Base-by-base conservation (phyloP, 2,797 vertebrate genomes). In the Urosaurus nigricauda region DNA sequence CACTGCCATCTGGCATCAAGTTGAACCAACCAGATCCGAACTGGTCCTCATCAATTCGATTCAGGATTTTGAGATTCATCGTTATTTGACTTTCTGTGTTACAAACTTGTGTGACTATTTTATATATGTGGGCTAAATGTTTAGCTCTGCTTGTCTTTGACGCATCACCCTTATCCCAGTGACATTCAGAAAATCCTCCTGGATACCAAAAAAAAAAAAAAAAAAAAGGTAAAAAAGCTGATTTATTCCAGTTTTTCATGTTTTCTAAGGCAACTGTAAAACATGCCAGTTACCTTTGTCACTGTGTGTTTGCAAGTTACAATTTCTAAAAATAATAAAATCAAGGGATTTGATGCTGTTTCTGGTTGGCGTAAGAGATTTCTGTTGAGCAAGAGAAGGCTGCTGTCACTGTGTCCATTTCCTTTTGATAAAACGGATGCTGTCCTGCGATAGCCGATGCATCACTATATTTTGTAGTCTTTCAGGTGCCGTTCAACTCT, bases 111-210 rank as follows among this genome's bases (percentile, higher is more conserved):
- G 21, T 60, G 58, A 17, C 37, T 26, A 2, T 43, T 43, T 47
- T 40, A 92, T 87, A 29, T 75, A 90, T 92, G 93, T 88, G 89
- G 93, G 91, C 87, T 92, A 24, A 60, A 90, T 92, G 92, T 87
- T 93, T 89, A 84, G 91, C 93, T 91, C 40, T 94, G 91, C 92
- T 91, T 92, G 77, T n/a, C 24, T 94, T 91, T 94, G 95, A 91
- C 93, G 91, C 93, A 93, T 37, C 68, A 26, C 6, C 3, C 74
- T 14, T 35, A 1, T 26, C 47, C 2, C 40, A 2, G 24, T 24
- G 43, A 51, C 19, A 32, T 32, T 78, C 17, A 83, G 43, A 51
- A 11, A 17, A 47, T 24, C 16, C 6, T 43, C 7, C 43, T 8
- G 24, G 26, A 47, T n/a, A 51, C 9, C 8, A 86, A 12, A 11